Base-by-base conservation (phyloP, 2,888 invertebrate genomes). In the Notodonta dromedarius region DNA sequence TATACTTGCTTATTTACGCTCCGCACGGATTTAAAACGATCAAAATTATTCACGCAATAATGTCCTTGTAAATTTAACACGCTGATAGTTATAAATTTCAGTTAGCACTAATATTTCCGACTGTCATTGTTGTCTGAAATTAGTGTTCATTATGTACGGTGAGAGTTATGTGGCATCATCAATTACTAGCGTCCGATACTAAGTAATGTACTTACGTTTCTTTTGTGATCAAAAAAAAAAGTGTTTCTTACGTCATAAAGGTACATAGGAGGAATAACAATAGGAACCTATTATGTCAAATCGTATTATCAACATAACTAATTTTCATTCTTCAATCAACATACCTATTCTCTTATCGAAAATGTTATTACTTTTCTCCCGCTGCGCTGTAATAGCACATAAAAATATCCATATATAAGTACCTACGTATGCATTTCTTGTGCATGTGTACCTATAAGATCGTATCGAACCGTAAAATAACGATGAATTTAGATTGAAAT, bases 11-110 rank as follows among this genome's bases (percentile, higher is more conserved):
- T 82, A 86, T 87, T 85, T 86, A 83, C 83, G 77, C 76, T 78
- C 74, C 64, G 74, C 78, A 81, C 83, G 72, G 73, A 77, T 80
- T 79, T 80, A 76, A 74, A 80, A 78, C 78, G 79, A 67, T 72
- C 76, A 78, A 87, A 24, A 90, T 90, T 90, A 87, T 86, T 64
- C 86, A 90, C 88, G 90, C 89, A 82, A 82, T 86, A 86, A 87
- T 85, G 81, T 79, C 80, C 85, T 85, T 85, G 82, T 80, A 84
- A 83, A 82, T 84, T 81, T 73, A 77, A 68, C 75, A 82, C 76
- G 76, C 74, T 64, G 64, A 64, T 67, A 67, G 68, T 73, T 76
- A 77, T 77, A 78, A 76, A 76, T 74, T 77, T 79, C 79, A 78
- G 77, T 73, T 69, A 60, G 57, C 62, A 66, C 46, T 62, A 65